phyloP scores from a whole-genome alignment of 2,797 vertebrate genomes.

The Pteropus rufus region DNA sequence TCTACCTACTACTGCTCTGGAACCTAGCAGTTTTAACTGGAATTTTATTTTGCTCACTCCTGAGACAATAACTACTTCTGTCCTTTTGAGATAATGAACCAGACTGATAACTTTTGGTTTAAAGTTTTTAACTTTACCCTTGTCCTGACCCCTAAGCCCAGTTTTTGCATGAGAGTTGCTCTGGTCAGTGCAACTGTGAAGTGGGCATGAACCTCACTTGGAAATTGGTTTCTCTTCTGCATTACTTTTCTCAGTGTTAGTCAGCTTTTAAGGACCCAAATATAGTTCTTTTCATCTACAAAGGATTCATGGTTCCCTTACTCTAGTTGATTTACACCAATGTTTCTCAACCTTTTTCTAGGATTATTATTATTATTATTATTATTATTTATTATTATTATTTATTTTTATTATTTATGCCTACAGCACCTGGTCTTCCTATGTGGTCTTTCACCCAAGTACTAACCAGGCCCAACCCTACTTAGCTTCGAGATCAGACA shows the following conservation, averaged over 20 bases:
- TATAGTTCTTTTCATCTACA: neutral
- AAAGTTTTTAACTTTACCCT: neutral
- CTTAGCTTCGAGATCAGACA: too few species aligned
- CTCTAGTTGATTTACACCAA: rapidly evolving
- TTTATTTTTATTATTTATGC: too few species aligned
- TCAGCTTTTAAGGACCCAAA: neutral
- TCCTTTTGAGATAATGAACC: neutral
- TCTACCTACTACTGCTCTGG: neutral
- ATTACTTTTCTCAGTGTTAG: neutral
- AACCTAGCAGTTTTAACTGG: neutral
- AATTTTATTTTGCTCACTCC: neutral
- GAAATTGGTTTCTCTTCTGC: neutral
- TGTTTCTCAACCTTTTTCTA: neutral
- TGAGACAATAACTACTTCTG: neutral
- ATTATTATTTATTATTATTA: too few species aligned
- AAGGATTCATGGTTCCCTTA: neutral
- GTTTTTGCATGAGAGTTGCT: neutral
- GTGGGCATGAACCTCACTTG: neutral
- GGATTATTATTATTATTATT: too few species aligned
- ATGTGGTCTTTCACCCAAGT: too few species aligned
- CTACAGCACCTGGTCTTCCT: too few species aligned
- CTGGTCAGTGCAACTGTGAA: neutral
- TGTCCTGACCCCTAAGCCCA: neutral
- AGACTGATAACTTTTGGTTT: neutral
- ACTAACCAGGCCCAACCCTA: too few species aligned